phyloP scores from a whole-genome alignment of 2,113 vertebrate genomes.

The human (Homo sapiens) region DNA sequence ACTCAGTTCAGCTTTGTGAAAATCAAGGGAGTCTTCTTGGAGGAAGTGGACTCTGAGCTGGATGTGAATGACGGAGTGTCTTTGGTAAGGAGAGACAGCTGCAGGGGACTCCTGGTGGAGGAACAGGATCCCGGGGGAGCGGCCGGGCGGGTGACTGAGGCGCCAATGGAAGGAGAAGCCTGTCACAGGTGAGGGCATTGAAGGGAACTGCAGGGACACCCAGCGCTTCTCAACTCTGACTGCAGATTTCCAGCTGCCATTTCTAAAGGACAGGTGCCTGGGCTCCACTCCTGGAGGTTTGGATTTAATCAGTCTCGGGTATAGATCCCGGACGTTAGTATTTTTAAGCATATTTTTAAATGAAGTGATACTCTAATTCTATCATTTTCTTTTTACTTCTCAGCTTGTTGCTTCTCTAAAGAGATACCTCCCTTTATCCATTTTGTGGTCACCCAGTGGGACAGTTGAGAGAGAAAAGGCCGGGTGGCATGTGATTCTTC shows the following conservation, averaged over 20 bases:
- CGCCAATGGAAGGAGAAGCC: background rate
- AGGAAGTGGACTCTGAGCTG: background rate
- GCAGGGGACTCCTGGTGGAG: background rate
- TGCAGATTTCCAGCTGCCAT: background rate
- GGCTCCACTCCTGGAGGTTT: background rate
- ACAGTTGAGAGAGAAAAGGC: background rate
- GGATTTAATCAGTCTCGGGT: background rate
- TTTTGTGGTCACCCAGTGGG: background rate
- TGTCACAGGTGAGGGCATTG: background rate
- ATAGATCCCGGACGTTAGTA: background rate
- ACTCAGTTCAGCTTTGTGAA: background rate
- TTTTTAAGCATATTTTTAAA: background rate
- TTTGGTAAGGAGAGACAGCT: background rate
- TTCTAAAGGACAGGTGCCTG: background rate
- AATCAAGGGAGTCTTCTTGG: background rate
- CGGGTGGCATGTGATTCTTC: background rate
- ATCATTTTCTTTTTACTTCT: background rate
- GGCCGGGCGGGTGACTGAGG: accelerated
- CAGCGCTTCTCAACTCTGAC: background rate
- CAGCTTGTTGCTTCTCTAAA: background rate
- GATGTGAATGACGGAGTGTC: background rate
- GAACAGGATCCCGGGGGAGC: background rate
- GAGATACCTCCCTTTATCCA: background rate
- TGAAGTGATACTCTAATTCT: background rate
- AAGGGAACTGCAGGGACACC: background rate